Percentiles rank a stretch among this genome's conserved stretches.
Evolutionary conservation across 2,888 invertebrate genomes (phyloP).

Genomic region (Crepidodera aurea): DNA sequence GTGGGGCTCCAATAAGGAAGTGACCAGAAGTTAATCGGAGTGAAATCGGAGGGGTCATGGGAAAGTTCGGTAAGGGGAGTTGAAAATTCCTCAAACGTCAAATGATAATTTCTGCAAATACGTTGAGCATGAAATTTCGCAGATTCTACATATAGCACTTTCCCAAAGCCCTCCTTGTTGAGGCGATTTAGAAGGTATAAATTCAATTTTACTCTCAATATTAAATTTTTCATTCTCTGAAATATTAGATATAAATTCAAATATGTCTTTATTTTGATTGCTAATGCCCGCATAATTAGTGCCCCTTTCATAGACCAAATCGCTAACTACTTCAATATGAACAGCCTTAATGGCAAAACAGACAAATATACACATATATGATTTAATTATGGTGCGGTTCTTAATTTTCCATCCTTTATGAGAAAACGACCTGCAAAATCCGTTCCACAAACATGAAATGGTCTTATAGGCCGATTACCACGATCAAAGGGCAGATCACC

Average conservation of each 20-base stretch:
- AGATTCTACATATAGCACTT: background rate
- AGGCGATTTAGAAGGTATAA: too few species aligned
- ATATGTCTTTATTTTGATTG: background rate
- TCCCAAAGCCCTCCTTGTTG: background rate
- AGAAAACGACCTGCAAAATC: conserved; percentile 24
- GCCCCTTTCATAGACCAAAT: too few species aligned
- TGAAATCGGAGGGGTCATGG: conserved; percentile 3
- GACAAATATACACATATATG: conserved; percentile 15
- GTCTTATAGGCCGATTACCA: background rate
- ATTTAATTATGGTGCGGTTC: background rate
- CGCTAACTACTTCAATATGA: conserved; percentile 22
- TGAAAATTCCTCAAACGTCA: conserved; percentile 5
- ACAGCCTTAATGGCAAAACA: conserved; percentile 25
- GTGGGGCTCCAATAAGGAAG: conserved; percentile 7
- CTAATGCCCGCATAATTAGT: conserved; percentile 16
- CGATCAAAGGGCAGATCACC: conserved; percentile 8
- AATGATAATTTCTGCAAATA: background rate
- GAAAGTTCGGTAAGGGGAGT: conserved; percentile 1
- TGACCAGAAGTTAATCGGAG: conserved; percentile 12
- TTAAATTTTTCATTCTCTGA: background rate
- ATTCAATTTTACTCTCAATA: too few species aligned
- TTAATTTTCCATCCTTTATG: conserved; percentile 12
- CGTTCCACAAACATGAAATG: conserved; percentile 14
- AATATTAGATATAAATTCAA: background rate
- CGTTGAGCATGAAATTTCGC: conserved; percentile 16